Evolutionary conservation across 2,113 vertebrate genomes (phyloP).

Genomic region (Cavia porcellus): DNA sequence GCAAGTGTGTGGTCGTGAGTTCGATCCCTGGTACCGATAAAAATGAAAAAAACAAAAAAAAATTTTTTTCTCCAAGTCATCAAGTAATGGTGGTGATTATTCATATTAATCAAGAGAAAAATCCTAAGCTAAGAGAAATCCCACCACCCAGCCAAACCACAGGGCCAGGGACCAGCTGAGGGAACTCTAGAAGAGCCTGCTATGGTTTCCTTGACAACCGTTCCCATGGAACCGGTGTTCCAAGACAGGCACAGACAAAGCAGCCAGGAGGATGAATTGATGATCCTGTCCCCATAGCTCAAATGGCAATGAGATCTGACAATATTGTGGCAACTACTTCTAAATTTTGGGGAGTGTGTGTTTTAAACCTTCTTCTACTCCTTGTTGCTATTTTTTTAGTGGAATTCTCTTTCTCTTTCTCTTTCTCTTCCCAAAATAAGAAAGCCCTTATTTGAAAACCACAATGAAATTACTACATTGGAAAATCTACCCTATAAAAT

Average conservation of each 20-base stretch:
- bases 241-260: conserved; percentile 54
- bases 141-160: background rate
- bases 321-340: background rate
- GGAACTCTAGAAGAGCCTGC: background rate
- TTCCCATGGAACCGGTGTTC: conserved; percentile 51
- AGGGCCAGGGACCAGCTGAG: rapidly evolving
- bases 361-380: conserved; percentile 19
- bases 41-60: no score
- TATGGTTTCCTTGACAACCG: conserved; percentile 75
- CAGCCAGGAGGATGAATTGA: conserved; percentile 1
- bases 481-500: conserved; percentile 24
- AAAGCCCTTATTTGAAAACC: conserved; percentile 38
- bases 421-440: conserved; percentile 62
- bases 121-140: conserved; percentile 16
- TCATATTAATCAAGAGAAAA: conserved; percentile 26
- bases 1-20: no score
- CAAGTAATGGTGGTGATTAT: background rate
- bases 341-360: background rate
- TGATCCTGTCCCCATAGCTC: background rate
- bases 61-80: background rate
- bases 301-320: background rate
- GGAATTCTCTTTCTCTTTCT: background rate
- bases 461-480: conserved; percentile 28
- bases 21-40: no score
- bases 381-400: background rate